Base-by-base conservation (phyloP, 2,113 vertebrate genomes). In the Asarcornis scutulata region DNA sequence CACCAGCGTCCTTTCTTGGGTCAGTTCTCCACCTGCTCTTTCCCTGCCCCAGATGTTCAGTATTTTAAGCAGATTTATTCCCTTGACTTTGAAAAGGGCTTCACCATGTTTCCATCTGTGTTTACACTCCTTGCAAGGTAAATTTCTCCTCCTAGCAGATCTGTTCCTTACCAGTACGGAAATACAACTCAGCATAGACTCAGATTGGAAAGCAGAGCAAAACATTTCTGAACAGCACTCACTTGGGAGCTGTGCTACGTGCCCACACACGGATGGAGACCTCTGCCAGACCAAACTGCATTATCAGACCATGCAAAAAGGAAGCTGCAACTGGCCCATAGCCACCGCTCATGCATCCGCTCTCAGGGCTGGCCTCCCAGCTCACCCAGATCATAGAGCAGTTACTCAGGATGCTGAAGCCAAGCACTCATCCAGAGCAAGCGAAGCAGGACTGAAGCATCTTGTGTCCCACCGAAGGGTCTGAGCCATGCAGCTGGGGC, bases 71-170 rank as follows among this genome's bases (percentile, higher is more conserved):
- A 85, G 74, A 93, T 93, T 95, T 71, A 90, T 71, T 86, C 79
- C 52, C 22, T 69, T 90, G 60, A 94, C 80, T 96, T 92, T 93
- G 77, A 64, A 81, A 84, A 92, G 86, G 92, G 76, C 60, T 96
- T 80, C 88, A 75, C 56, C 36, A 32, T 27, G 3, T 89, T 93
- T 91, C 80, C 92, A 94, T 91, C 95, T 95, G 93, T 95, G 80
- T 97, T 97, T 95, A 95, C 73, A 60, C 34, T 92, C 4, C 1
- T 66, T 34, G 56, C 15, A 3, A 88, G 91, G 71, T 88, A 93
- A 78, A 86, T 94, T 84, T 87, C 83, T 84, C 53, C 86, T 91
- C 62, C 1, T 7, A 88, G 80, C 73, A 95, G 83, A 86, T 95
- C 86, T 93, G 60, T 79, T 91, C 89, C 91, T 87, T 81, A 67